Evolutionary conservation across 64 coral and sea anemone genomes (phyloP), one percentile per base, ranked within the genome.

Genomic region (Stichodactyla mertensii): DNA sequence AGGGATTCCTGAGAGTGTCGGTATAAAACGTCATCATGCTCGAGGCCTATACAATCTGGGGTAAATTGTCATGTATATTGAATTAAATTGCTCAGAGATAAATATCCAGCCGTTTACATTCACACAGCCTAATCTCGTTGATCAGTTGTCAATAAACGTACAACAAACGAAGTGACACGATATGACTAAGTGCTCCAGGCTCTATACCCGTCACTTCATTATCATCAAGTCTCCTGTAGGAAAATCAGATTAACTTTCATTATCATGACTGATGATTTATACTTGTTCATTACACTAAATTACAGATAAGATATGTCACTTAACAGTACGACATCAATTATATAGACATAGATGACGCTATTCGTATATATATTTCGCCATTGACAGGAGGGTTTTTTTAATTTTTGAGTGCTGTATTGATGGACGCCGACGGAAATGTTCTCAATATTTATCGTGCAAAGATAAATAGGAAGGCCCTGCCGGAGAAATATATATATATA

Each of bases 201-300:
- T 79, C 77, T n/a, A 79, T 79, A 51, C 27, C 31, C 26, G 77
- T 51, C 77, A 79, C 26, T 79, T 52, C 51, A 18, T 79, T 79
- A 31, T 10, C 6, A 0, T 79, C 16, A 14, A 79, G 16, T 52
- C 77, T 79, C 77, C 77, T 79, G 20, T n/a, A 6, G 22, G 19
- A n/a, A 66, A 66, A 66, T 1, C 62, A 66, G 19, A 66, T 66
- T 66, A 22, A n/a, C 36, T 45, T 45, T 45, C 36, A 45, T 45
- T 22, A n/a, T n/a, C 62, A 66, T n/a, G 20, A 66, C 12, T 4
- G 19, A 20, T n/a, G 18, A 66, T 66, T 66, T 66, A 66, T 6
- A 6, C 5, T 16, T 16, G 6, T n/a, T 66, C 62, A 66, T 66
- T 66, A 66, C 62, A 66, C 36, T 45, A 45, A 45, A 45, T 45